Evolutionary conservation across 2,888 invertebrate species (phyloP).

Genomic region (Heliconius hortense): DNA sequence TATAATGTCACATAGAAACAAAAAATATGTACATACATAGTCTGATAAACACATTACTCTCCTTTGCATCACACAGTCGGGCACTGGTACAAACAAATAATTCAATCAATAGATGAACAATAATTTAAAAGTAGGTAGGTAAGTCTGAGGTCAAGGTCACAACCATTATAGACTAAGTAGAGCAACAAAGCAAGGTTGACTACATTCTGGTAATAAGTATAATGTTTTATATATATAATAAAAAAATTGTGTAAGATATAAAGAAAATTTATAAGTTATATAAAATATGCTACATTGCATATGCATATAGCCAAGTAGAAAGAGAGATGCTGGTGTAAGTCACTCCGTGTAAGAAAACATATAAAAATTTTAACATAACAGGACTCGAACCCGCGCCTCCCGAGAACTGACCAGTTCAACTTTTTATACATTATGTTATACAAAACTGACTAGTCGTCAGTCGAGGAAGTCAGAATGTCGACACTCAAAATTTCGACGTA

Average conservation of each 20-base stretch:
- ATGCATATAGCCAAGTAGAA: not conserved
- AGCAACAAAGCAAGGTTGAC: slow-evolving; percentile 33
- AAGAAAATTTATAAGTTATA: not conserved
- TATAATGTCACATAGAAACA: not conserved
- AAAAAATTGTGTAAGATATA: not conserved
- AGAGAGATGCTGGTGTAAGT: not conserved
- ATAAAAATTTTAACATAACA: too few species aligned
- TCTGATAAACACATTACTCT: not conserved
- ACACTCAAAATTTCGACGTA: too few species aligned
- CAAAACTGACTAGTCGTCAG: too few species aligned
- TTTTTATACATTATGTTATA: too few species aligned
- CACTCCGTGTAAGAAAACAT: too few species aligned
- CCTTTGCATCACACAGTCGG: not conserved
- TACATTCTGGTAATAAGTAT: slow-evolving; percentile 9
- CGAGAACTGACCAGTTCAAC: too few species aligned
- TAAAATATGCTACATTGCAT: not conserved
- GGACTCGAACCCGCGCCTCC: too few species aligned
- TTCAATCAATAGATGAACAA: slow-evolving; percentile 18
- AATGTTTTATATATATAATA: not conserved
- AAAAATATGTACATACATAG: not conserved
- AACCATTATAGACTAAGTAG: slow-evolving; percentile 30
- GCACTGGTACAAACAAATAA: not conserved
- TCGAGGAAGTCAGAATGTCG: too few species aligned
- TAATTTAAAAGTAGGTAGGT: not conserved
- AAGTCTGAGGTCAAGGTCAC: slow-evolving; percentile 37